Evolutionary conservation across 2,888 invertebrate species (phyloP).

Genomic region (Drosophila siamana): DNA sequence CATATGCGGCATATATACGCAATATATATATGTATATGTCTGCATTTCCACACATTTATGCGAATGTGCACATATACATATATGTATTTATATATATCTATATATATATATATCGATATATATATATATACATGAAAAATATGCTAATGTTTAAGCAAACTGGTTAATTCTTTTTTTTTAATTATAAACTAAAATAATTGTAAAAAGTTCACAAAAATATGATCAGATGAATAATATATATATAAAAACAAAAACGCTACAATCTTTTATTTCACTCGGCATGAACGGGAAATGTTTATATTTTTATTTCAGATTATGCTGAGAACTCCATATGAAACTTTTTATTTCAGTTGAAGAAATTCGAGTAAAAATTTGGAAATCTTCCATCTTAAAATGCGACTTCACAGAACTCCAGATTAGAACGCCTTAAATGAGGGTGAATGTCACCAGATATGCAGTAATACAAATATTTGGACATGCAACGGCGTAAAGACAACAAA

Average conservation of each 20-base stretch:
- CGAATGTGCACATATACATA: neutral
- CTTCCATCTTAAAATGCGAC: too few species aligned
- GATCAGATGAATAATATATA: slow-evolving; percentile 81
- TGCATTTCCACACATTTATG: slow-evolving; percentile 1
- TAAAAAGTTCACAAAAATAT: slow-evolving; percentile 80
- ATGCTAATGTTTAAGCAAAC: slow-evolving; percentile 69
- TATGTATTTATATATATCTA: slow-evolving; percentile 36
- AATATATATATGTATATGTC: slow-evolving; percentile 32
- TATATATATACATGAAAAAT: slow-evolving; percentile 34
- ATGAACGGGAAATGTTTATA: too few species aligned
- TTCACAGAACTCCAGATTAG: too few species aligned
- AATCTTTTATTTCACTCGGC: slow-evolving; percentile 25
- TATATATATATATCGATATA: slow-evolving; percentile 26
- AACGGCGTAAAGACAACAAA: too few species aligned
- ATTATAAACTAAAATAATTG: slow-evolving; percentile 78
- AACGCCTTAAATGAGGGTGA: too few species aligned
- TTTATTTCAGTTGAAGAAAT: too few species aligned
- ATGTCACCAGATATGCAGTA: too few species aligned
- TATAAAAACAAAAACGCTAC: slow-evolving; percentile 52
- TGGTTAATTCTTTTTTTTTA: slow-evolving; percentile 79
- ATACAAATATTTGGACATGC: too few species aligned
- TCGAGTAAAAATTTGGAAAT: too few species aligned
- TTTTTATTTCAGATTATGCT: neutral
- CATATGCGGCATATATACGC: slow-evolving; percentile 17
- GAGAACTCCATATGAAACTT: too few species aligned